phyloP scores from a whole-genome alignment of 2,113 vertebrate genomes.

The Myodes glareolus region DNA sequence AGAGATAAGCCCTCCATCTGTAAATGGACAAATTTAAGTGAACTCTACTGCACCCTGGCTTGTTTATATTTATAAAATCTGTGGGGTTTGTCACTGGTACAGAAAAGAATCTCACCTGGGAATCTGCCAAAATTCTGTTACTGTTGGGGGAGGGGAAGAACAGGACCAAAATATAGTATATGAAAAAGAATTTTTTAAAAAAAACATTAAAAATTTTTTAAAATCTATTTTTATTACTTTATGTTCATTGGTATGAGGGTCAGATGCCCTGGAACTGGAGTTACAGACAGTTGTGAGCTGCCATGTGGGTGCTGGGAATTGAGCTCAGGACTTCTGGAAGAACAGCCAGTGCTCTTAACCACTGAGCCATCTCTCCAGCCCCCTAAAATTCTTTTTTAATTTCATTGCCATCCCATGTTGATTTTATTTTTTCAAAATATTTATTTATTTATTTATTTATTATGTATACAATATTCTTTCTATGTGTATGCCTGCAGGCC shows the following conservation, averaged over 20 bases:
- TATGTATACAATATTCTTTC: too few relatives aligned
- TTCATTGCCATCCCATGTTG: background rate
- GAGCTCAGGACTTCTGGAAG: too few relatives aligned
- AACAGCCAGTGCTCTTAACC: too few relatives aligned
- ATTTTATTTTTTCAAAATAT: too few relatives aligned
- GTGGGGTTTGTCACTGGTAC: background rate
- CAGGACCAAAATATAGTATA: background rate
- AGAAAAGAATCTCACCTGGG: background rate
- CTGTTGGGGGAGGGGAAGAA: background rate
- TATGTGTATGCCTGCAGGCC: too few relatives aligned
- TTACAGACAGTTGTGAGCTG: too few relatives aligned
- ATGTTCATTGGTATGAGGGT: too few relatives aligned
- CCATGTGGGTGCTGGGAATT: too few relatives aligned
- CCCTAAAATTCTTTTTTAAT: background rate
- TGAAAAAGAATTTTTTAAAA: background rate
- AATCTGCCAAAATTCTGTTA: background rate
- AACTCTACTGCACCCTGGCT: background rate
- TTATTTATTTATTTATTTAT: too few relatives aligned
- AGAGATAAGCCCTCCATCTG: slow-evolving; percentile 48
- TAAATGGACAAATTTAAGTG: background rate
- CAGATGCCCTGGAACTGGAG: too few relatives aligned
- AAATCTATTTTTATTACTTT: background rate
- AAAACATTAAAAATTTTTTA: background rate
- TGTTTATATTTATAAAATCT: slow-evolving; percentile 32
- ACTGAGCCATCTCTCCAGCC: too few relatives aligned